Evolutionary conservation across 1,140 invertebrate species (phyloP).

Genomic region (Nixonia krombeini): DNA sequence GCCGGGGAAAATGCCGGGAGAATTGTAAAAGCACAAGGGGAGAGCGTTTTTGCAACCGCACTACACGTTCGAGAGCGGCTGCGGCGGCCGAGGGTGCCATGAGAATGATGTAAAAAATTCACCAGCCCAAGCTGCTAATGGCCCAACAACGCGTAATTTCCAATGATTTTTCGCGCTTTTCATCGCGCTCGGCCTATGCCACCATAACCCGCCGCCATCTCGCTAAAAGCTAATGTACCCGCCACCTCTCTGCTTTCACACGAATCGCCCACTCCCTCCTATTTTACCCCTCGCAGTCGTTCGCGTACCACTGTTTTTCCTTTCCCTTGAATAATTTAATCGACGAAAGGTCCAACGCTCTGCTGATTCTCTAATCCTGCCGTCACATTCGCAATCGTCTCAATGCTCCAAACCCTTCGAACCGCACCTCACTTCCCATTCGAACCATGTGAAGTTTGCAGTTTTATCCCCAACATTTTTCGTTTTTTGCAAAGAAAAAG

Average conservation of each 20-base stretch:
- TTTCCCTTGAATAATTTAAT: conserved; percentile 51
- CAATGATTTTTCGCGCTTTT: conserved; percentile 58
- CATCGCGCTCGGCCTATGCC: conserved; percentile 9
- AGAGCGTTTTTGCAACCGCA: conserved; percentile 18
- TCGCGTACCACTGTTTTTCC: conserved; percentile 16
- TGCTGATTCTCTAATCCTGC: conserved; percentile 13
- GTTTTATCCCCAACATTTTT: no score
- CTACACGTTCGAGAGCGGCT: background rate
- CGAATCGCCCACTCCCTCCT: conserved; percentile 13
- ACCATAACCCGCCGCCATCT: conserved; percentile 18
- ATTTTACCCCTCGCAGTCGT: no score
- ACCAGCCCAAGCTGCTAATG: conserved; percentile 53
- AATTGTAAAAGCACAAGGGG: conserved; percentile 5
- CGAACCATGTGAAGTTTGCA: no score
- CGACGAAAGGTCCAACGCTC: conserved; percentile 29
- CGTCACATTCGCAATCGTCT: no score
- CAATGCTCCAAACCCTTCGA: no score
- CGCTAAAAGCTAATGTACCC: conserved; percentile 63
- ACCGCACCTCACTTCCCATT: no score
- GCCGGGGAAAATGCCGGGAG: conserved; percentile 4
- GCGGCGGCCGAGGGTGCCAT: background rate
- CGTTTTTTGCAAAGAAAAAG: no score
- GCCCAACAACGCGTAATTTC: conserved; percentile 57
- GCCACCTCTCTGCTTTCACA: conserved; percentile 45
- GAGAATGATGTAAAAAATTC: conserved; percentile 53